phyloP scores from a whole-genome alignment of 92 coral and sea anemone genomes.

The Epizoanthus rinbou region DNA sequence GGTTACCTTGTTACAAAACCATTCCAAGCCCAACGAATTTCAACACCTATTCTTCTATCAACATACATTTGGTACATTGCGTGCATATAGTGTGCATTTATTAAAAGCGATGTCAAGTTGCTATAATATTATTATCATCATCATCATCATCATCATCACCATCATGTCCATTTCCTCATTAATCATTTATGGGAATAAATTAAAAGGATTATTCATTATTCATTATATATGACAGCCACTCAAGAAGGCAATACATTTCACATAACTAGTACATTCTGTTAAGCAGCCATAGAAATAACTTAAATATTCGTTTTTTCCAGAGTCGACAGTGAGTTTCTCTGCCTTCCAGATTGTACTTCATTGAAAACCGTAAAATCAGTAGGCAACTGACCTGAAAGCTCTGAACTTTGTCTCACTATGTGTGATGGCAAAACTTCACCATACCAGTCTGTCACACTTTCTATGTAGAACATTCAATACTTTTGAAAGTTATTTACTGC shows the following conservation, averaged over 20 bases:
- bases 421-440: too few species aligned
- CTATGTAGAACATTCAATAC: too few species aligned
- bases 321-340: too few species aligned
- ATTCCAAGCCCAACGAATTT: neutral
- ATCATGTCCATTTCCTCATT: neutral
- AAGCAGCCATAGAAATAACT: neutral
- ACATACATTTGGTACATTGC: neutral
- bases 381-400: too few species aligned
- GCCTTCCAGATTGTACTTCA: too few species aligned
- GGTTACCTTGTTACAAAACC: neutral
- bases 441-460: too few species aligned
- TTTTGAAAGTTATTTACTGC: too few species aligned
- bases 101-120: neutral
- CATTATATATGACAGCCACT: neutral
- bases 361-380: too few species aligned
- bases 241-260: neutral
- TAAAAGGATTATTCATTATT: neutral
- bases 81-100: neutral
- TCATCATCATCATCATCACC: neutral
- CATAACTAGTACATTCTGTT: neutral
- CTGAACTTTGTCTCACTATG: too few species aligned
- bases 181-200: neutral
- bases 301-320: too few species aligned
- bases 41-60: neutral
- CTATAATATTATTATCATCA: neutral